Conservation (phyloP, 2,113 vertebrate species). For the Acrocephalus arundinaceus region DNA sequence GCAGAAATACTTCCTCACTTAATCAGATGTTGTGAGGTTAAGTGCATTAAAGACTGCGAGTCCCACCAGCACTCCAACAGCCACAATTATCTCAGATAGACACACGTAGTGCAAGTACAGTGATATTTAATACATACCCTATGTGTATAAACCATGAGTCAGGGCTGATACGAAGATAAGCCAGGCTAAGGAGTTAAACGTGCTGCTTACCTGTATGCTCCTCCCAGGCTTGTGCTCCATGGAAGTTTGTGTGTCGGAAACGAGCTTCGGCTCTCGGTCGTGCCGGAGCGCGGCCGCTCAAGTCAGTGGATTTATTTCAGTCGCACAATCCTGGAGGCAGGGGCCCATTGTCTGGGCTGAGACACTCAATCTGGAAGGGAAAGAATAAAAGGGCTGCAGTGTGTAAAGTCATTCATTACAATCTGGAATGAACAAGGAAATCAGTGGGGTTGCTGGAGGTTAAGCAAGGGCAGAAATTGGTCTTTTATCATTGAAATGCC, state of each 20-base stretch:
- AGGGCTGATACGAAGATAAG: not conserved
- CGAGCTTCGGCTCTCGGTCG: not conserved
- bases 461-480: slow-evolving; percentile 57
- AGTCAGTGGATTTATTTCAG: slow-evolving; percentile 32
- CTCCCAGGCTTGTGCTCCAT: not conserved
- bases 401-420: slow-evolving; percentile 57
- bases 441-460: slow-evolving; percentile 47
- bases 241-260: not conserved
- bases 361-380: slow-evolving; percentile 48
- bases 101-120: not conserved
- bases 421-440: slow-evolving; percentile 38
- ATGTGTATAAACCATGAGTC: not conserved
- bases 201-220: slow-evolving; percentile 6
- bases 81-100: slow-evolving; percentile 2
- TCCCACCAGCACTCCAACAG: not conserved
- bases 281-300: not conserved
- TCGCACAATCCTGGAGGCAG: not conserved
- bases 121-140: slow-evolving; percentile 20
- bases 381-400: slow-evolving; percentile 37
- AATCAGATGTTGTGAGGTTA: slow-evolving; percentile 30
- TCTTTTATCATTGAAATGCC: slow-evolving; percentile 56
- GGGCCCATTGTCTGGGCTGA: slow-evolving; percentile 50
- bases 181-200: slow-evolving; percentile 2
- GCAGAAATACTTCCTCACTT: slow-evolving; percentile 28
- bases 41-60: slow-evolving; percentile 16